A percentile compares a stretch with the other conserved stretches of the same genome.
Evolutionary conservation across 2,888 invertebrate genomes (phyloP).

Genomic region (Camptogramma bilineatum): DNA sequence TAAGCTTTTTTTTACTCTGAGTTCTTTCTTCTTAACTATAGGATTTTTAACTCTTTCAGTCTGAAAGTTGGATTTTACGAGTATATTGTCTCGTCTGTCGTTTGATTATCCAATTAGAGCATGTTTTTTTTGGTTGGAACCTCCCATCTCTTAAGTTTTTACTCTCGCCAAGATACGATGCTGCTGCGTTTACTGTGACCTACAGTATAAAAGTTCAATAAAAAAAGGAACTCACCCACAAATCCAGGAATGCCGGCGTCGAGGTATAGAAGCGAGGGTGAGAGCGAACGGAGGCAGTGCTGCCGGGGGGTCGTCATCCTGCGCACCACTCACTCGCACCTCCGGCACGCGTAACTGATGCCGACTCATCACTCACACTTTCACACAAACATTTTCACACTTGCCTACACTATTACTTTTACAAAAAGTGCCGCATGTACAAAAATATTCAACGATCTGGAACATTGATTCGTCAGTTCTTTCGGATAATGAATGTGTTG

Average conservation of each 20-base stretch:
- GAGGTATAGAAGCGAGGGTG: slow-evolving; percentile 84
- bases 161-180: too few species aligned
- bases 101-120: too few species aligned
- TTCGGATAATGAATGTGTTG: slow-evolving; percentile 50
- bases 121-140: too few species aligned
- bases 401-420: slow-evolving; percentile 29
- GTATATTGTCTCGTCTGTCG: too few species aligned
- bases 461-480: slow-evolving; percentile 16
- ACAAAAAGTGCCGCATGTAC: slow-evolving; percentile 11
- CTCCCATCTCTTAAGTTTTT: too few species aligned
- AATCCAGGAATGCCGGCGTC: slow-evolving; percentile 91
- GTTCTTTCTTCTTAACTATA: too few species aligned
- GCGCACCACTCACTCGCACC: slow-evolving; percentile 86
- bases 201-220: not conserved
- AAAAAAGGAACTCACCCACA: slow-evolving; percentile 87
- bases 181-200: too few species aligned
- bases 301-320: slow-evolving; percentile 74
- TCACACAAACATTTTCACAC: slow-evolving; percentile 41
- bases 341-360: slow-evolving; percentile 88
- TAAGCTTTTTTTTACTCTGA: too few species aligned
- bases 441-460: slow-evolving; percentile 13
- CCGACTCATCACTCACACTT: slow-evolving; percentile 72
- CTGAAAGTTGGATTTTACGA: too few species aligned
- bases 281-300: slow-evolving; percentile 77
- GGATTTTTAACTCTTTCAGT: too few species aligned